Base-by-base conservation (phyloP, 2,888 invertebrate genomes). In the Polymixis flavicincta region DNA sequence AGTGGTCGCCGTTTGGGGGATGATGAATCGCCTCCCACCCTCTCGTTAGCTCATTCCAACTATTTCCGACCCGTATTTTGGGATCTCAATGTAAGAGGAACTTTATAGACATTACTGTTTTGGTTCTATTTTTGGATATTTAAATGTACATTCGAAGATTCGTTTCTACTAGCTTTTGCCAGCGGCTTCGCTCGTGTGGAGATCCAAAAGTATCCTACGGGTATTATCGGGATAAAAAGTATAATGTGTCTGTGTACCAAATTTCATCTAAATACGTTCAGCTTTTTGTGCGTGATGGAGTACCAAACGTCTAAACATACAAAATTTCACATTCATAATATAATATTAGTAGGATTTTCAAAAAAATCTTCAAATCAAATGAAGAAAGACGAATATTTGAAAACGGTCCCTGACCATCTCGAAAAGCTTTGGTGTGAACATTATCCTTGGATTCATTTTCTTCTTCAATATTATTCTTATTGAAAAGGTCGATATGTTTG, bases 31-130 rank as follows among this genome's bases (percentile, higher is more conserved):
- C 17, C 50, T 61, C 54, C 73, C 61, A 37, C 55, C 52, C 45
- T 48, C 61, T n/a, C 4, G 66, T 37, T 42, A 68, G 68, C 22
- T 11, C 37, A 57, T 59, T 48, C 17, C 25, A 17, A n/a, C n/a
- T 32, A 55, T 66, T 66, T 65, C n/a, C n/a, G 37, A 37, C 37
- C n/a, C 42, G 11, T 85, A 80, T 71, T 83, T 80, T 83, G 50
- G 73, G 55, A 67, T 63, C 71, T 74, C 32, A 69, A 48, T 71
- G n/a, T 79, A 45, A 8, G 22, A 59, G 32, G 19, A 68, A 76
- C 52, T 74, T 71, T 14, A 9, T 64, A 71, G 78, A 76, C 76
- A 19, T n/a, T 45, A 66, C 59, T 73, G 8, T 42, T 76, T 48
- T 67, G 45, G 22, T 59, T 77, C 19, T 57, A n/a, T 54, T 76